phyloP scores from a whole-genome alignment of 2,113 vertebrate species.

The Polyodon spathula region DNA sequence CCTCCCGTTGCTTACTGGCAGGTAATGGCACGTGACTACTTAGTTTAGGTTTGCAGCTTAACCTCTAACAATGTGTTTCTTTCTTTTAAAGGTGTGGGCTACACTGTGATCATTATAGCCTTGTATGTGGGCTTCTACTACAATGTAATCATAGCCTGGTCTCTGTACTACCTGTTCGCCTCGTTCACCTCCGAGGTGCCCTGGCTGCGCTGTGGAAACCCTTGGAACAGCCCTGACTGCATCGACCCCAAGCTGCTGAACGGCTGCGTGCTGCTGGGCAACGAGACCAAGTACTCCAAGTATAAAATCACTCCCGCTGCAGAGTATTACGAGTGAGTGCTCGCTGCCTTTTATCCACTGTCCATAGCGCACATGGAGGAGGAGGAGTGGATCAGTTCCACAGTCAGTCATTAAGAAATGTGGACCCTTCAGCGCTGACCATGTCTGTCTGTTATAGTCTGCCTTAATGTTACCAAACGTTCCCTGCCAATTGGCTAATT shows the following conservation, averaged over 20 bases:
- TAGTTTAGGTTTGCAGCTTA: too few relatives aligned
- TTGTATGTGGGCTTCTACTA: slow-evolving; percentile 98
- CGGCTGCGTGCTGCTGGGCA: slow-evolving; percentile 61
- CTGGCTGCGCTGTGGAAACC: slow-evolving; percentile 78
- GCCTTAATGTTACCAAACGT: too few relatives aligned
- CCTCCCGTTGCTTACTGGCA: too few relatives aligned
- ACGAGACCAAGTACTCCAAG: slow-evolving; percentile 77
- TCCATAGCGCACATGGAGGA: background rate
- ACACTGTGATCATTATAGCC: slow-evolving; percentile 93
- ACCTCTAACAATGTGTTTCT: slow-evolving; percentile 15
- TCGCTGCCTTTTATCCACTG: background rate
- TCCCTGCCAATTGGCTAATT: too few relatives aligned
- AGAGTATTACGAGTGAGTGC: slow-evolving; percentile 94
- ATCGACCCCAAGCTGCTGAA: slow-evolving; percentile 72
- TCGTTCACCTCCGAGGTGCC: slow-evolving; percentile 83
- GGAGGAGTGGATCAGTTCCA: too few relatives aligned
- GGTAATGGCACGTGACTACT: too few relatives aligned
- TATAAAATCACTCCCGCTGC: slow-evolving; percentile 89
- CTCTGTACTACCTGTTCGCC: slow-evolving; percentile 87
- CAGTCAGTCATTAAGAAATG: too few relatives aligned
- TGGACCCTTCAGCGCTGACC: too few relatives aligned
- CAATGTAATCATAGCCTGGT: slow-evolving; percentile 98
- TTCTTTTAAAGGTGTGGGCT: slow-evolving; percentile 77
- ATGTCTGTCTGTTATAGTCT: too few relatives aligned
- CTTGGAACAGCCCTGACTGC: slow-evolving; percentile 89